phyloP scores from a whole-genome alignment of 2,888 invertebrate genomes.

The Brachyptera putata region DNA sequence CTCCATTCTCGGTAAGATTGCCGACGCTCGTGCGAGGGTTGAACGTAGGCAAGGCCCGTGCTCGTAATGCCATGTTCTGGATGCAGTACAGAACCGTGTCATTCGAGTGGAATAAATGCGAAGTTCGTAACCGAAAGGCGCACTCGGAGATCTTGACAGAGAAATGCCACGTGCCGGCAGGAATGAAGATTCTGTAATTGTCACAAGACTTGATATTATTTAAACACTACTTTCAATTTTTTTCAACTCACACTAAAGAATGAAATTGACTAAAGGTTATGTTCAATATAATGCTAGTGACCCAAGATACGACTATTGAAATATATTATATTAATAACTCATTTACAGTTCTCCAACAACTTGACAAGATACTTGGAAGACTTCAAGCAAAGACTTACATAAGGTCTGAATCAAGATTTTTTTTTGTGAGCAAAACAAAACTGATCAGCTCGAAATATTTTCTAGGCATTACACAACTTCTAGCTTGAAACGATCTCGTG shows the following conservation, averaged over 20 bases:
- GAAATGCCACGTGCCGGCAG: slow-evolving; percentile 47
- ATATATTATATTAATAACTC: too few relatives aligned
- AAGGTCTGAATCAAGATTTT: too few relatives aligned
- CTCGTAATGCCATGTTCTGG: slow-evolving; percentile 42
- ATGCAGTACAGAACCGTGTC: slow-evolving; percentile 41
- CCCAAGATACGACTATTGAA: too few relatives aligned
- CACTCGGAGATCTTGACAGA: slow-evolving; percentile 45
- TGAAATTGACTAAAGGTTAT: too few relatives aligned
- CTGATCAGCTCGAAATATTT: too few relatives aligned
- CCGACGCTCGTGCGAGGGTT: slow-evolving; percentile 38
- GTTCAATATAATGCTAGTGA: too few relatives aligned
- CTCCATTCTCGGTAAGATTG: slow-evolving; percentile 40
- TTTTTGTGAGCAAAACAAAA: too few relatives aligned
- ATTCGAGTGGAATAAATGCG: slow-evolving; percentile 30
- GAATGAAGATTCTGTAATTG: slow-evolving; percentile 45
- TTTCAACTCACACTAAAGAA: not conserved
- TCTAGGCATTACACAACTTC: too few relatives aligned
- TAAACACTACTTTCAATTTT: not conserved
- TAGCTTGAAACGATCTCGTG: too few relatives aligned
- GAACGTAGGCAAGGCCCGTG: slow-evolving; percentile 44
- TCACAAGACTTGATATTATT: not conserved
- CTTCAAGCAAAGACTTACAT: too few relatives aligned
- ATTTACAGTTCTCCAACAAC: too few relatives aligned
- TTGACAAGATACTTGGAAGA: too few relatives aligned
- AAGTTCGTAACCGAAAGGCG: slow-evolving; percentile 40